Percentiles rank a stretch among this genome's conserved stretches.
Evolutionary conservation across 2,888 invertebrate species (phyloP).

Genomic region (Baronia brevicornis): DNA sequence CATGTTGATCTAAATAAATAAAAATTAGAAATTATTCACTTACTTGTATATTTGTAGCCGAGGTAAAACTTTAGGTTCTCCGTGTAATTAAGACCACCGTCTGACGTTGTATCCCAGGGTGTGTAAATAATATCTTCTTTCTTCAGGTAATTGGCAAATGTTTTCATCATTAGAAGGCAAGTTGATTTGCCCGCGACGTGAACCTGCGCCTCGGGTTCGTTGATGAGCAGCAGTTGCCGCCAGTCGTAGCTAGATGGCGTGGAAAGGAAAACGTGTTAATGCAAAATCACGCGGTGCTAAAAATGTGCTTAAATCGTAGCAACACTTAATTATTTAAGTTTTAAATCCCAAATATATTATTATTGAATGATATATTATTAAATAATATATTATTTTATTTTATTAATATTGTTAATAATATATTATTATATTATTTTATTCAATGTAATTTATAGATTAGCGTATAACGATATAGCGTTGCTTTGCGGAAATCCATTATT

Average conservation of each 20-base stretch:
- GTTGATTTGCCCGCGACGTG: constrained; percentile 81
- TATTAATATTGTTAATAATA: too few relatives aligned
- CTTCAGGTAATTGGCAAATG: constrained; percentile 77
- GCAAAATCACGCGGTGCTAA: constrained; percentile 48
- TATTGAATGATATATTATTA: too few relatives aligned
- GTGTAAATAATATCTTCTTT: constrained; percentile 60
- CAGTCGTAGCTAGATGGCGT: constrained; percentile 79
- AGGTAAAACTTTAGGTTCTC: constrained; percentile 80
- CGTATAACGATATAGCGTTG: too few relatives aligned
- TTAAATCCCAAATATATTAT: too few relatives aligned
- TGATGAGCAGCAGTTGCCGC: constrained; percentile 82
- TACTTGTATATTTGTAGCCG: constrained; percentile 82
- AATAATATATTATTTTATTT: too few relatives aligned
- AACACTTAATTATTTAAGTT: too few relatives aligned
- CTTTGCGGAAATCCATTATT: too few relatives aligned
- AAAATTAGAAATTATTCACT: constrained; percentile 46
- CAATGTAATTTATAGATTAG: too few relatives aligned
- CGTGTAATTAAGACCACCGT: constrained; percentile 71
- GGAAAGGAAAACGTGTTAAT: constrained; percentile 49
- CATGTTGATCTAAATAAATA: too few relatives aligned
- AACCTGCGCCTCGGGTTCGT: constrained; percentile 81
- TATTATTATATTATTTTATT: too few relatives aligned
- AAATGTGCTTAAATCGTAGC: constrained; percentile 15
- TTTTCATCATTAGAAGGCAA: constrained; percentile 84
- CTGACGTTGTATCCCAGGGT: constrained; percentile 78